Evolutionary conservation across 2,113 vertebrate genomes (phyloP), one percentile per base, ranked within the genome.

Genomic region (Varanus salvator): DNA sequence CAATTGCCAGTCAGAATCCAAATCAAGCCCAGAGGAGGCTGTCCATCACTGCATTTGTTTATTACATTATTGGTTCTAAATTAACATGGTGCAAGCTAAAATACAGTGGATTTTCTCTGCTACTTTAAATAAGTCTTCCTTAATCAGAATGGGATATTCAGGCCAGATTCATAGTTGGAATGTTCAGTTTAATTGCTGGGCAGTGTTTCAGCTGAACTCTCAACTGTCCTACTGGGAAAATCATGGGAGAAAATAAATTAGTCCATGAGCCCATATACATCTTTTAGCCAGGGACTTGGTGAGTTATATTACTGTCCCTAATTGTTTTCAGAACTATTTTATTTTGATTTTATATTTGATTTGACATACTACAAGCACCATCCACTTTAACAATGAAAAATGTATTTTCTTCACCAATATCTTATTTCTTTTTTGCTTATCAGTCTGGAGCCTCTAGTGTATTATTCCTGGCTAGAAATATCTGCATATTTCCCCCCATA

Each of bases 171-270:
- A 85, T 84, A 78, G 60, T 29, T 85, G 88, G 85, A 89, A 89
- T 89, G 64, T 77, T 89, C 72, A 69, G 6, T 78, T 78, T 89
- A 89, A 89, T 89, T 85, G 74, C 60, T 85, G 88, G 88, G 74
- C 88, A 85, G 64, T 31, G 44, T 85, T 89, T 89, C 82, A 89
- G 34, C 60, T 89, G 88, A 85, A 89, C 88, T 89, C 82, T 89
- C 74, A 85, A 54, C 88, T 78, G 75, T 89, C 82, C 88, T 85
- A 89, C 82, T 89, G 88, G 88, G 88, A 89, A 85, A 89, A 89
- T 85, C 88, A 89, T 85, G n/a, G 82, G 88, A 85, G 88, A 89
- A 89, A 89, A 89, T 89, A 85, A 85, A 89, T 85, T 85, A 89
- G 74, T 38, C 88, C 80, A 78, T 85, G 82, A 85, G 88, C 48